Conservation (phyloP, 2,888 invertebrate genomes). For the Caenorhabditis sp. region DNA sequence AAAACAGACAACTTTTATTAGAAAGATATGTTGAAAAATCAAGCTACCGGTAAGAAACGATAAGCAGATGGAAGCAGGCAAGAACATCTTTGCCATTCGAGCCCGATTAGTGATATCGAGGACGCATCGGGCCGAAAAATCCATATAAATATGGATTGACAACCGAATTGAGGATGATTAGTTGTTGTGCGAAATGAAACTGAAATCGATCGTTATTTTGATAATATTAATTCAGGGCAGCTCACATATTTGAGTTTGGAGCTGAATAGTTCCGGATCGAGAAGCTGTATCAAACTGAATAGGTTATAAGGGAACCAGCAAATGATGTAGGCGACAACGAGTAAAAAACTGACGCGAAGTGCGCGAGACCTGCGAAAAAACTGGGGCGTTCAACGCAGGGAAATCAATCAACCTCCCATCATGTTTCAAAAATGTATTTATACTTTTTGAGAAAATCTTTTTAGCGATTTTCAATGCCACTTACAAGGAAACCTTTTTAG, state of each 20-base stretch:
- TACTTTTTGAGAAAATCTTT: neutral
- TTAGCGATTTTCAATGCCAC: no score
- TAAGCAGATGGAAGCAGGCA: no score
- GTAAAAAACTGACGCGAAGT: conserved; percentile 63
- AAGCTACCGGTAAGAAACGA: neutral
- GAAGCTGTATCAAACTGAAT: conserved; percentile 59
- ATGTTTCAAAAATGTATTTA: no score
- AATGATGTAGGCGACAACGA: conserved; percentile 66
- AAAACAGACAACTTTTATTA: no score
- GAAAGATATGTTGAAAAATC: no score
- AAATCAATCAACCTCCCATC: no score
- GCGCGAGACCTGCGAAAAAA: conserved; percentile 62
- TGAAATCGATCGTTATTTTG: conserved; percentile 25
- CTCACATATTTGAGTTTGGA: conserved; percentile 35
- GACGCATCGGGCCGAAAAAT: conserved; percentile 37
- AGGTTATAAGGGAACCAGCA: conserved; percentile 70
- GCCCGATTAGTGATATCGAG: neutral
- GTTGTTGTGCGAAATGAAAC: conserved; percentile 64
- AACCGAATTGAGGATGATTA: conserved; percentile 69
- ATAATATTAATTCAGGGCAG: neutral
- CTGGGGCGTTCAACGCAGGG: no score
- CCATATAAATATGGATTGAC: conserved; percentile 69
- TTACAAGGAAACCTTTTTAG: no score
- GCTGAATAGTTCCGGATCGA: conserved; percentile 58
- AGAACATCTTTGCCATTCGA: neutral